Conservation (phyloP, 2,888 invertebrate genomes). For the Copidosoma aretas region DNA sequence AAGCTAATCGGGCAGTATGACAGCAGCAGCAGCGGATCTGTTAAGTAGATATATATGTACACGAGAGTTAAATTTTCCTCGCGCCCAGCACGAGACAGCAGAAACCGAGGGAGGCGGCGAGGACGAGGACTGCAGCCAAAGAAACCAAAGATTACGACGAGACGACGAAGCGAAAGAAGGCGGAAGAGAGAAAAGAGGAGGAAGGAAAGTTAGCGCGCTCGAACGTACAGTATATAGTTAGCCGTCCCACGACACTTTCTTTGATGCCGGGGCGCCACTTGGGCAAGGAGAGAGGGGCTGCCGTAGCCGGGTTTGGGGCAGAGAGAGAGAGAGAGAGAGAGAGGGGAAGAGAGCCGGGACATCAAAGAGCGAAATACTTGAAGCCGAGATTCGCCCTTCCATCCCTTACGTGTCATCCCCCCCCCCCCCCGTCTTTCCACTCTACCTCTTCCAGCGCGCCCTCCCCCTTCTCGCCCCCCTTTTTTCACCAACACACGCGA, state of each 20-base stretch:
- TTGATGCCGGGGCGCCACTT: conserved; percentile 51
- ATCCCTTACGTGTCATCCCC: conserved; percentile 44
- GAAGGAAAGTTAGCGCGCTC: conserved; percentile 42
- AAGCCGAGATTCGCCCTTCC: conserved; percentile 54
- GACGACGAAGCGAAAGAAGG: conserved; percentile 17
- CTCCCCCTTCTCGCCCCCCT: conserved; percentile 1
- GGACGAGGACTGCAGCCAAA: background rate
- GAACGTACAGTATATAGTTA: conserved; percentile 39
- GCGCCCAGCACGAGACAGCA: conserved; percentile 26
- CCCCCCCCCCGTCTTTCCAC: conserved; percentile 6
- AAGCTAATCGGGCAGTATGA: too few relatives aligned
- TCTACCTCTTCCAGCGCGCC: background rate
- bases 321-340: too few relatives aligned
- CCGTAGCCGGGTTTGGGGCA: conserved; percentile 50
- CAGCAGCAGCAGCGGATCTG: too few relatives aligned
- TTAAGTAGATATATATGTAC: background rate
- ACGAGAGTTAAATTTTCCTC: conserved; percentile 32
- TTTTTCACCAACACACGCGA: background rate
- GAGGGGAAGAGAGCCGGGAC: too few relatives aligned
- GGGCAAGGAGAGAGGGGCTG: conserved; percentile 35
- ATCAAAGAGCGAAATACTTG: conserved; percentile 61
- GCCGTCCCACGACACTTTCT: conserved; percentile 53
- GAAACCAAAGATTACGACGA: background rate
- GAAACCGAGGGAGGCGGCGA: conserved; percentile 2
- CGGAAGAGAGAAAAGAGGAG: conserved; percentile 19